These are phyloP conservation scores for Melanchra persicariae DNA, from an alignment of 2,888 invertebrate species.

Conservation along the genomic window DNA sequence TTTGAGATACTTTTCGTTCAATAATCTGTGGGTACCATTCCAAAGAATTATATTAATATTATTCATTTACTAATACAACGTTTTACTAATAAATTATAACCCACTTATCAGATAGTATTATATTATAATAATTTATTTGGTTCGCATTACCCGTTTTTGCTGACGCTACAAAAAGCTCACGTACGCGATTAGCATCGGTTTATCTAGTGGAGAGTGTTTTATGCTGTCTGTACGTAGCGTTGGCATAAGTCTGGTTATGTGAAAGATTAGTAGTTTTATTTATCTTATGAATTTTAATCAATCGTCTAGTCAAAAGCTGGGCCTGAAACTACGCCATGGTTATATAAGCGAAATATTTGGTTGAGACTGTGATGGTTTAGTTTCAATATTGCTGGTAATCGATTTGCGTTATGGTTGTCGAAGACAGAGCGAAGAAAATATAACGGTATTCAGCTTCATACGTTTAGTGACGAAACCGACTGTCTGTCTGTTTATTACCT, in stretches of 20 bases:
- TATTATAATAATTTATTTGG: constrained; percentile 46
- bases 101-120: constrained; percentile 44
- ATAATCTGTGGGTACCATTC: not conserved
- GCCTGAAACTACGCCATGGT: too few relatives aligned
- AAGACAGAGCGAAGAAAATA: too few relatives aligned
- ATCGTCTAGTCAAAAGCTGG: too few relatives aligned
- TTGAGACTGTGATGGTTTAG: too few relatives aligned
- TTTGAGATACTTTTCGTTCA: not conserved
- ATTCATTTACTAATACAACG: constrained; percentile 18
- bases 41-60: not conserved
- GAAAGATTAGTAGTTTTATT: not conserved
- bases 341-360: too few relatives aligned
- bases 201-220: constrained; percentile 60
- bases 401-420: too few relatives aligned
- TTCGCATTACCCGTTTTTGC: constrained; percentile 59
- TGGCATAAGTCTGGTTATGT: constrained; percentile 32
- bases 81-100: constrained; percentile 36
- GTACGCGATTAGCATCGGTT: constrained; percentile 62
- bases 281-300: not conserved
- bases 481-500: too few relatives aligned
- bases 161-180: constrained; percentile 60
- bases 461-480: too few relatives aligned
- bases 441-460: too few relatives aligned
- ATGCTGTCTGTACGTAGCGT: constrained; percentile 56
- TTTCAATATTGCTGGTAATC: too few relatives aligned